Conservation (phyloP, 64 coral and sea anemone species). For the Dendrophyllia cribrosa region DNA sequence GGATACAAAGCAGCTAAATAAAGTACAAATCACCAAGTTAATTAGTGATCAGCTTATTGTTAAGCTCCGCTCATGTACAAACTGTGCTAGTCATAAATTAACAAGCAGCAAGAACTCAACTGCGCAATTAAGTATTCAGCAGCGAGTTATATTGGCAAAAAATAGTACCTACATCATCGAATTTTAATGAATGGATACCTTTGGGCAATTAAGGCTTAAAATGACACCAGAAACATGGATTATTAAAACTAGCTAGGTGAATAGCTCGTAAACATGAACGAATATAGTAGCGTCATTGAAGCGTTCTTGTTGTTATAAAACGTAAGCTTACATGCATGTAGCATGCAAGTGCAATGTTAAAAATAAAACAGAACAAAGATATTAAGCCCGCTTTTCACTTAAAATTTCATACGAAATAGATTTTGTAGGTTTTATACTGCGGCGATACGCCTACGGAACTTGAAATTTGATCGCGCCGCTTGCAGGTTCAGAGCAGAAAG, state of each 20-base stretch:
- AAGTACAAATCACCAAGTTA: neutral
- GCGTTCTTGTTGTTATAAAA: too few species aligned
- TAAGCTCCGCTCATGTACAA: too few species aligned
- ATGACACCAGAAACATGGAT: conserved; percentile 5
- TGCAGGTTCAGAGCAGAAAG: neutral
- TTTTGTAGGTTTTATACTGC: neutral
- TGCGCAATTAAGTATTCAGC: neutral
- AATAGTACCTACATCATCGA: neutral
- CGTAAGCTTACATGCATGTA: too few species aligned
- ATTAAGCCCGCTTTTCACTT: neutral
- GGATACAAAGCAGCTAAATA: neutral
- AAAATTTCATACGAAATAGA: neutral
- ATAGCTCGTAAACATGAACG: neutral
- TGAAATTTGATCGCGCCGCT: conserved; percentile 31
- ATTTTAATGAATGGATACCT: conserved; percentile 40
- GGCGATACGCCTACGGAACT: neutral
- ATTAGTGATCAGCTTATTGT: neutral
- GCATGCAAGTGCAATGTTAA: too few species aligned
- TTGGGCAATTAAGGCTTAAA: conserved; percentile 10
- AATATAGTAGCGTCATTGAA: too few species aligned
- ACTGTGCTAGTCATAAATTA: too few species aligned
- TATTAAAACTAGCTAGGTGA: neutral
- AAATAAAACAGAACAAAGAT: neutral
- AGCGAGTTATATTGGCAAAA: conserved; percentile 13
- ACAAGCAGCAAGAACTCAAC: neutral